A percentile compares a stretch with the other conserved stretches of the same genome.
Conservation (phyloP, 2,888 invertebrate genomes). For the Polyommatus iphigenia region DNA sequence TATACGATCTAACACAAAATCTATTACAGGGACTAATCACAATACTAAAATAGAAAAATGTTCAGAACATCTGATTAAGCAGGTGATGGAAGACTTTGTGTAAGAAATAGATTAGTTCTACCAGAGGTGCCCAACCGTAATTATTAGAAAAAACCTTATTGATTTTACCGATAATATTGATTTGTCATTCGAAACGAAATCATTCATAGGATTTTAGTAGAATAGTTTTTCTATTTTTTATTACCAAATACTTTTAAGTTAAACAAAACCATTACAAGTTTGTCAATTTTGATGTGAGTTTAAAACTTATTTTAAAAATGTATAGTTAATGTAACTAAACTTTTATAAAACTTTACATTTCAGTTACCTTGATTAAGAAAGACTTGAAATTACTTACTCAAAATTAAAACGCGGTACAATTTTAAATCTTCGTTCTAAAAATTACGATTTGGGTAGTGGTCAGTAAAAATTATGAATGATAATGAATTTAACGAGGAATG, state of each 20-base stretch:
- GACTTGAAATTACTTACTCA: neutral
- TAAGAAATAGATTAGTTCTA: slow-evolving; percentile 47
- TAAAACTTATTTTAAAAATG: neutral
- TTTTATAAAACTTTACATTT: neutral
- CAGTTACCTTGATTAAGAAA: neutral
- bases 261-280: neutral
- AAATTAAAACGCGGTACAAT: neutral
- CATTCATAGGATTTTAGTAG: neutral
- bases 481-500: neutral
- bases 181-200: neutral
- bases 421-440: neutral
- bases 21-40: slow-evolving; percentile 33
- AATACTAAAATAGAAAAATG: slow-evolving; percentile 45
- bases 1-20: slow-evolving; percentile 35
- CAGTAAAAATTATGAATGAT: neutral
- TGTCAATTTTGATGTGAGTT: neutral
- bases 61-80: slow-evolving; percentile 47
- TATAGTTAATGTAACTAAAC: neutral
- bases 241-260: neutral
- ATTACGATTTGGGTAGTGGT: neutral
- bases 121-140: slow-evolving; percentile 26
- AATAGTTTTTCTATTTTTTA: neutral
- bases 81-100: slow-evolving; percentile 60
- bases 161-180: neutral
- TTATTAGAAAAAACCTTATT: slow-evolving; percentile 4